Conservation (phyloP, 2,113 vertebrate genomes). For the Agelaius phoeniceus region DNA sequence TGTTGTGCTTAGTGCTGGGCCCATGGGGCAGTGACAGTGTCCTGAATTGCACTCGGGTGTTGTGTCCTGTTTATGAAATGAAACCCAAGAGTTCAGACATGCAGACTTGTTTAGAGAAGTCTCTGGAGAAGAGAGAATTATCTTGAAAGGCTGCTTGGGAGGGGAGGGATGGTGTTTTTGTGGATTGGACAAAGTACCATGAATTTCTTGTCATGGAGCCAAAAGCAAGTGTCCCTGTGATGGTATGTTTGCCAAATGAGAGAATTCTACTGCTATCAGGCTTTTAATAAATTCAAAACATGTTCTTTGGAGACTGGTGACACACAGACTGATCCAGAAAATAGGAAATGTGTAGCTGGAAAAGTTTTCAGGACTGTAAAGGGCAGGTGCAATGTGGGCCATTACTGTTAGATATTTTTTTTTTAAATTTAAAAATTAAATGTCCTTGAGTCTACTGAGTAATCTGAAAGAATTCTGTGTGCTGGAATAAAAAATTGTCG, state of each 20-base stretch:
- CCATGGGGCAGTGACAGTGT: conserved; percentile 78
- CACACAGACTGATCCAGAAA: conserved; percentile 17
- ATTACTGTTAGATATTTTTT: neutral
- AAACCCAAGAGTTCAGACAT: conserved; percentile 64
- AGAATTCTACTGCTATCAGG: conserved; percentile 21
- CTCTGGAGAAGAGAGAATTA: conserved; percentile 61
- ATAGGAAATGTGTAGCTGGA: neutral
- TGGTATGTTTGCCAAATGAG: conserved; percentile 8
- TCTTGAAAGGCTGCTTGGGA: conserved; percentile 23
- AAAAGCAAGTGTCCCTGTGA: conserved; percentile 32
- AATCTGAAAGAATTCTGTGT: conserved; percentile 64
- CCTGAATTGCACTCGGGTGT: conserved; percentile 83
- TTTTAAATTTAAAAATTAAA: accelerated
- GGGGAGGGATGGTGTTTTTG: conserved; percentile 32
- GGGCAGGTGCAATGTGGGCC: conserved; percentile 25
- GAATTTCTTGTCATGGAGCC: conserved; percentile 17
- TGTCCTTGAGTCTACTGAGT: neutral
- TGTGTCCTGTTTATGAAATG: conserved; percentile 89
- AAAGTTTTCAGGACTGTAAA: conserved; percentile 13
- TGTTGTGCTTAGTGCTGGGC: conserved; percentile 84
- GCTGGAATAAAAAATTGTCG: conserved; percentile 65
- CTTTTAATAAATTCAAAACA: conserved; percentile 47
- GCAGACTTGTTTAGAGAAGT: conserved; percentile 49
- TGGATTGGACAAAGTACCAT: conserved; percentile 18
- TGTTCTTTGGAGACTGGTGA: conserved; percentile 32